These are phyloP conservation scores for Patiria miniata DNA, from an alignment of 35 echinoderm and acorn worm genomes.

Conservation along the genomic window DNA sequence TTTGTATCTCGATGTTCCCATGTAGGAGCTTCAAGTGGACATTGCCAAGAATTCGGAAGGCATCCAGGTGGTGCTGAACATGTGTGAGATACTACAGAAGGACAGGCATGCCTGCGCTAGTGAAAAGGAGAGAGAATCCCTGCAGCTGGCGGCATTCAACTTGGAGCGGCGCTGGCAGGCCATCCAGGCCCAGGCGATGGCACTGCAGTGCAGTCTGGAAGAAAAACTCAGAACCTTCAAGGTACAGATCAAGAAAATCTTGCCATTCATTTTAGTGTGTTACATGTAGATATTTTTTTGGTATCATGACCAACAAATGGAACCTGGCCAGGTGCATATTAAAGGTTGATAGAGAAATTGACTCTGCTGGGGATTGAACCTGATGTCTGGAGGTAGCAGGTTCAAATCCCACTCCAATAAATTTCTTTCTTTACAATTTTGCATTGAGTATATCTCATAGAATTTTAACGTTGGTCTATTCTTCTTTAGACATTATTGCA, in stretches of 20 bases:
- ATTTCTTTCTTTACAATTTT: no score
- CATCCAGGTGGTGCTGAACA: constrained; percentile 72
- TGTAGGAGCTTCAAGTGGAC: constrained; percentile 74
- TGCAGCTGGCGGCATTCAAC: constrained; percentile 86
- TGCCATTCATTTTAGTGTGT: neutral
- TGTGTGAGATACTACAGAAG: constrained; percentile 78
- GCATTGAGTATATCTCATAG: no score
- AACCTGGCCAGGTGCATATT: no score
- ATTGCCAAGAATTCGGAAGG: constrained; percentile 77
- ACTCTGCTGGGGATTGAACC: no score
- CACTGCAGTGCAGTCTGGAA: constrained; percentile 59
- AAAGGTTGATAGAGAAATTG: no score
- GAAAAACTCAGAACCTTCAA: constrained; percentile 63
- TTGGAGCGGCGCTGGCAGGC: constrained; percentile 92
- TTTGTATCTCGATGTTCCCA: no score
- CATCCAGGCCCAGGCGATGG: constrained; percentile 76
- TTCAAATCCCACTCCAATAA: no score
- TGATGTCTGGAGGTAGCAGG: no score
- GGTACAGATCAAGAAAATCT: neutral
- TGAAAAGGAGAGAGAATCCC: constrained; percentile 69
- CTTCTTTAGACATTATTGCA: no score
- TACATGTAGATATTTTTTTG: neutral
- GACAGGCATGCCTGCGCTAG: constrained; percentile 45
- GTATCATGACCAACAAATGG: no score
- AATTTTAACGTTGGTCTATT: no score